Conservation (phyloP, 2,888 invertebrate species). For the Pantelozetes paolii region DNA sequence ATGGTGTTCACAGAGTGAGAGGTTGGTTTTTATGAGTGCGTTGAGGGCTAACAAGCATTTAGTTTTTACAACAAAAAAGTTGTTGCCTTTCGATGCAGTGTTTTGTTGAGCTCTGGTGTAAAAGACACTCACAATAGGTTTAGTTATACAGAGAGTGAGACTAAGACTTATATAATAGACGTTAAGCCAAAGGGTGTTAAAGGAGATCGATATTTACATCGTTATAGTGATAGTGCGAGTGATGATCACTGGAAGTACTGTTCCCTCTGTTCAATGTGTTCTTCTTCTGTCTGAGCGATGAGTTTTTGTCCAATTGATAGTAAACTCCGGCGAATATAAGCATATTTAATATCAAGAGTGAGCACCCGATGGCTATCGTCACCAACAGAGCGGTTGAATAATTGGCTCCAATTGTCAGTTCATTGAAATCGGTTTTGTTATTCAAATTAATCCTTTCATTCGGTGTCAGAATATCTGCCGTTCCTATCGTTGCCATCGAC, state of each 20-base stretch:
- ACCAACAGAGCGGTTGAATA: constrained; percentile 73
- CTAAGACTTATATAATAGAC: not conserved
- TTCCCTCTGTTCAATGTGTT: not conserved
- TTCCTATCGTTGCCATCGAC: not conserved
- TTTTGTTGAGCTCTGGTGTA: not conserved
- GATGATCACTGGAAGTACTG: constrained; percentile 23
- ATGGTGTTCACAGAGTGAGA: not conserved
- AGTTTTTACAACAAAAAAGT: not conserved
- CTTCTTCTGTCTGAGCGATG: constrained; percentile 2
- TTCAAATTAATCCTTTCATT: constrained; percentile 6
- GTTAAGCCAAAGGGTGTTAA: constrained; percentile 37
- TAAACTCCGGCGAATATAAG: constrained; percentile 90
- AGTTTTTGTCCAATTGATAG: constrained; percentile 63
- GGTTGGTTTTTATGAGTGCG: not conserved
- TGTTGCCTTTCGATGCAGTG: not conserved
- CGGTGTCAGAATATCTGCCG: not conserved
- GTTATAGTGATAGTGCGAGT: constrained; percentile 25
- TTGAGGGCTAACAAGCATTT: constrained; percentile 6
- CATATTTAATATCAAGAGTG: constrained; percentile 81
- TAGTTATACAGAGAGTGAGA: not conserved
- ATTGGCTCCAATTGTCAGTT: not conserved
- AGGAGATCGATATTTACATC: constrained; percentile 32
- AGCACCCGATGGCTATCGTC: constrained; percentile 85
- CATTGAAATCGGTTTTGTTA: not conserved
- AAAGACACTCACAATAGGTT: constrained; percentile 26